Conservation (phyloP, 2,888 invertebrate genomes). For the Aromia moschata region DNA sequence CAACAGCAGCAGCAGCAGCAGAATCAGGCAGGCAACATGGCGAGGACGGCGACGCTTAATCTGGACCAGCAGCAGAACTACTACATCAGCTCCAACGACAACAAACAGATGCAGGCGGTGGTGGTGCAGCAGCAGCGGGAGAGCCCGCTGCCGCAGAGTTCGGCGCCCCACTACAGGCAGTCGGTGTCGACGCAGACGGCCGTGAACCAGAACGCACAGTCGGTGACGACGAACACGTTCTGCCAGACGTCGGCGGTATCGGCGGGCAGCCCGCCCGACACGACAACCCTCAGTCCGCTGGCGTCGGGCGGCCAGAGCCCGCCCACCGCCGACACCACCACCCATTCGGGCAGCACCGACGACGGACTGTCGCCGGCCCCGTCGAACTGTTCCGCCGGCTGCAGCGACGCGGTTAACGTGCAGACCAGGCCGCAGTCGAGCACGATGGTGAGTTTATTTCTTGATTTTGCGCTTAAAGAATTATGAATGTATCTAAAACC, state of each 20-base stretch:
- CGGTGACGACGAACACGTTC: slow-evolving; percentile 62
- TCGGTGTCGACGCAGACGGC: slow-evolving; percentile 82
- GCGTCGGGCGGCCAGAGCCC: slow-evolving; percentile 66
- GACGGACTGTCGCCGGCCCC: slow-evolving; percentile 62
- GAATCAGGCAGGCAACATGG: no score
- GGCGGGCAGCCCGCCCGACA: slow-evolving; percentile 80
- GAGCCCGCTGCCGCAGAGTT: slow-evolving; percentile 49
- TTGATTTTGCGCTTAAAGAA: no score
- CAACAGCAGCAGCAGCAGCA: no score
- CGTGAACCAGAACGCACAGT: slow-evolving; percentile 64
- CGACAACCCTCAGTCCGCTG: slow-evolving; percentile 84
- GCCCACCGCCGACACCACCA: slow-evolving; percentile 62
- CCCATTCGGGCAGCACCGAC: slow-evolving; percentile 61
- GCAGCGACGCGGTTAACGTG: slow-evolving; percentile 53
- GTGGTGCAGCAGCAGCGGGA: slow-evolving; percentile 49
- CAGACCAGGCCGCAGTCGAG: slow-evolving; percentile 58
- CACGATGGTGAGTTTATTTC: slow-evolving; percentile 57
- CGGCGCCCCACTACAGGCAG: slow-evolving; percentile 65
- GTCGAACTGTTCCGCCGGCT: slow-evolving; percentile 58
- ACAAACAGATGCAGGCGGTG: slow-evolving; percentile 54
- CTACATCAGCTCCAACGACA: slow-evolving; percentile 62
- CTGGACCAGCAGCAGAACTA: slow-evolving; percentile 73
- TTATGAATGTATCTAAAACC: no score
- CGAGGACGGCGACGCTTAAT: slow-evolving; percentile 61
- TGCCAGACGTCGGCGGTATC: slow-evolving; percentile 61